Conservation (phyloP, 2,888 invertebrate species). For the Diadegma fenestrale region DNA sequence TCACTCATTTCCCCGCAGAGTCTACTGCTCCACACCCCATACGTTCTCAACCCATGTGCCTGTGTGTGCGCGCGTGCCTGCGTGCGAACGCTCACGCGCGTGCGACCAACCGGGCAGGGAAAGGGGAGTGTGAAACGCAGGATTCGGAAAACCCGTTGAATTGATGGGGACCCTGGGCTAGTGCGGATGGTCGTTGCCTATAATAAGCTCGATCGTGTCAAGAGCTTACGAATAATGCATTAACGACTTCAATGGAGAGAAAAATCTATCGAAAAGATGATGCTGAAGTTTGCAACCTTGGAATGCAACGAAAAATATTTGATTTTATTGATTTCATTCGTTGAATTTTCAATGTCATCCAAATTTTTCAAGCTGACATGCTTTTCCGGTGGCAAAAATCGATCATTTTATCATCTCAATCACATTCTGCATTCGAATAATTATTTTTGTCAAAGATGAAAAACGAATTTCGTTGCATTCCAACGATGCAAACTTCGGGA, state of each 20-base stretch:
- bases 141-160: not conserved
- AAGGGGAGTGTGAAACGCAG: not conserved
- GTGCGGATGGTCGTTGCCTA: not conserved
- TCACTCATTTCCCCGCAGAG: conserved; percentile 49
- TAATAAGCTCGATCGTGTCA: not conserved
- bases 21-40: conserved; percentile 22
- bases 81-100: not conserved
- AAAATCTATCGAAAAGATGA: not conserved
- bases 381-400: too few species aligned
- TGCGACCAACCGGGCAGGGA: not conserved
- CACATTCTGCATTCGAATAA: too few species aligned
- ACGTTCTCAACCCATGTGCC: not conserved
- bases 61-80: not conserved
- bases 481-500: too few species aligned
- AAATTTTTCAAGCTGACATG: too few species aligned
- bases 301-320: too few species aligned
- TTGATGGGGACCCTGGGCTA: not conserved
- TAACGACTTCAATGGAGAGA: not conserved
- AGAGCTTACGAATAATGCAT: not conserved
- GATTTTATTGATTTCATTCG: too few species aligned
- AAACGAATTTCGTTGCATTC: too few species aligned
- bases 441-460: too few species aligned
- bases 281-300: too few species aligned
- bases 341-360: too few species aligned
- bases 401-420: too few species aligned